Conservation (phyloP, 2,113 vertebrate genomes). For the Cololabis saira region DNA sequence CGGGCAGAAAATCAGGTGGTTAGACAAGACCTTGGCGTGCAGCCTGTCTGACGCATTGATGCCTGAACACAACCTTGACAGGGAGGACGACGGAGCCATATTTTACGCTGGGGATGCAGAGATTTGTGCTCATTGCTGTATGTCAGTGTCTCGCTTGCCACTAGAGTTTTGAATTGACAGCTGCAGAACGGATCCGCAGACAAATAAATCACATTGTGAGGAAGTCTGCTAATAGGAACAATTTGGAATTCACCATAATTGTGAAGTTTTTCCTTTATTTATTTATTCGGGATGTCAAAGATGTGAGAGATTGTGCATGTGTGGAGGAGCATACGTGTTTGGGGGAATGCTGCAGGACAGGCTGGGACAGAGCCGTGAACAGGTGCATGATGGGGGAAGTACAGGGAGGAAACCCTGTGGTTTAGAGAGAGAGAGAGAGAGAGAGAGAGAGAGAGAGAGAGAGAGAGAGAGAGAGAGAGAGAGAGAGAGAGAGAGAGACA, state of each 20-base stretch:
- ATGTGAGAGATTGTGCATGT: constrained; percentile 28
- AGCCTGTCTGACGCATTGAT: constrained; percentile 57
- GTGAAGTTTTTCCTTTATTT: constrained; percentile 1
- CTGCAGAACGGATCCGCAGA: not conserved
- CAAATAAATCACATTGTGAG: not conserved
- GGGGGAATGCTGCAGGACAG: constrained; percentile 41
- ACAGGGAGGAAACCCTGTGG: constrained; percentile 37
- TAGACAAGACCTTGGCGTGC: constrained; percentile 56
- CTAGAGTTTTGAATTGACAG: constrained; percentile 1
- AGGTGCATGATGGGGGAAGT: constrained; percentile 68
- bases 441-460: no score
- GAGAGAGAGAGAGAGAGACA: no score
- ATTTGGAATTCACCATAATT: not conserved
- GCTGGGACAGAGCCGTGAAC: constrained; percentile 58
- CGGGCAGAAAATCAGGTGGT: constrained; percentile 58
- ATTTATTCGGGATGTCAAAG: constrained; percentile 28
- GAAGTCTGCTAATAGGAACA: constrained; percentile 6
- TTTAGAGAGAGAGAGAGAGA: no score
- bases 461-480: no score
- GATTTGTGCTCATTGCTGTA: constrained; percentile 3
- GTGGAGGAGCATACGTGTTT: not conserved
- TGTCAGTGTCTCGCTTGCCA: constrained; percentile 29
- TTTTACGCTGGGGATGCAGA: constrained; percentile 56
- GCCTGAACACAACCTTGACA: constrained; percentile 41
- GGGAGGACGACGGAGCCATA: constrained; percentile 14